Percentiles rank a stretch among this genome's conserved stretches.
Conservation (phyloP, 2,888 invertebrate genomes). For the Schizotus pectinicornis region DNA sequence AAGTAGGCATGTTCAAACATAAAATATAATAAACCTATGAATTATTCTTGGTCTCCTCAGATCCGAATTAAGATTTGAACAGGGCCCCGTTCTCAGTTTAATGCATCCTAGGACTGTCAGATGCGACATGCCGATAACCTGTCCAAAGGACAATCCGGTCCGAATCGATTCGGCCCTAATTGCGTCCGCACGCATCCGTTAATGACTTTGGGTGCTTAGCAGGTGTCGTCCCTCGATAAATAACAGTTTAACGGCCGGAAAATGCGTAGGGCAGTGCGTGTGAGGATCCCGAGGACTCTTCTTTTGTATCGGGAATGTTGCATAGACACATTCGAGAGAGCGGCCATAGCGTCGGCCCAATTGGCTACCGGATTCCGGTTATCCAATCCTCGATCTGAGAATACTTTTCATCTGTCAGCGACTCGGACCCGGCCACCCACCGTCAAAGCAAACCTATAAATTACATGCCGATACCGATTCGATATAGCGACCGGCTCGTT, state of each 20-base stretch:
- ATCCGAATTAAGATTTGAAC: too few species aligned
- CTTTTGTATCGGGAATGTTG: conserved; percentile 36
- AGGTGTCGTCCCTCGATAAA: conserved; percentile 34
- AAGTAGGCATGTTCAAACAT: too few species aligned
- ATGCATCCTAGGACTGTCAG: too few species aligned
- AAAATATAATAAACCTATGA: too few species aligned
- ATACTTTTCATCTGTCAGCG: conserved; percentile 61
- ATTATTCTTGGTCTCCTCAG: too few species aligned
- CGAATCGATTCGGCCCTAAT: conserved; percentile 24
- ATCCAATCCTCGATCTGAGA: conserved; percentile 60
- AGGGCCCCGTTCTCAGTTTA: too few species aligned
- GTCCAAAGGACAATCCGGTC: neutral
- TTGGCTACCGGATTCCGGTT: conserved; percentile 60
- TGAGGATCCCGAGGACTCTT: conserved; percentile 42
- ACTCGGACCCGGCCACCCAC: conserved; percentile 57
- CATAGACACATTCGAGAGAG: conserved; percentile 37
- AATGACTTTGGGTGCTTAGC: conserved; percentile 26
- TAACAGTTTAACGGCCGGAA: conserved; percentile 21
- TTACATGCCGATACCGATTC: conserved; percentile 54
- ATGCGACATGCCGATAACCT: too few species aligned
- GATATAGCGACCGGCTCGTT: conserved; percentile 48
- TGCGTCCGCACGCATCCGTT: conserved; percentile 22
- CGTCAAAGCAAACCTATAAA: conserved; percentile 57
- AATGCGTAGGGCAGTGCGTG: conserved; percentile 34
- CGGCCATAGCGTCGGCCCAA: conserved; percentile 56